These are phyloP conservation scores for Serinus canaria DNA, from an alignment of 2,113 vertebrate genomes.

Conservation along the genomic window DNA sequence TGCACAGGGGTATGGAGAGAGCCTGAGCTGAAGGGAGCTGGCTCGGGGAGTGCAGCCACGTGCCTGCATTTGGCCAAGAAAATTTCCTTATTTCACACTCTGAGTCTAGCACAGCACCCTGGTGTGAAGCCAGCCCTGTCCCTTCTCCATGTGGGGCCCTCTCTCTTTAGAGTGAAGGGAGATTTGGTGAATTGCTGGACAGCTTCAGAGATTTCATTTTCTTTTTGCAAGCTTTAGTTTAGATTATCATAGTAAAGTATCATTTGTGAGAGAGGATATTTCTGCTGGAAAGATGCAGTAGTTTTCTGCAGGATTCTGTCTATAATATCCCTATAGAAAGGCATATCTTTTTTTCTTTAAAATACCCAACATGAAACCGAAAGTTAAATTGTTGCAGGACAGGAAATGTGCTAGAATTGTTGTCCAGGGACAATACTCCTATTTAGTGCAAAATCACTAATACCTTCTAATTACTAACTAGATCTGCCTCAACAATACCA, in stretches of 20 bases:
- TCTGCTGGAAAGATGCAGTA: neutral
- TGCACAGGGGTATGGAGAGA: neutral
- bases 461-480: neutral
- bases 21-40: neutral
- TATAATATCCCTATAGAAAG: neutral
- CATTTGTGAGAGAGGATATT: neutral
- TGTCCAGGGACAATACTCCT: neutral
- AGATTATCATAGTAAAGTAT: neutral
- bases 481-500: neutral
- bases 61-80: neutral
- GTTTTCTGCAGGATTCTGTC: neutral
- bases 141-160: accelerated
- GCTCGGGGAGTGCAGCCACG: accelerated
- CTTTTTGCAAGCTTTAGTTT: neutral
- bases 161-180: neutral
- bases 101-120: neutral
- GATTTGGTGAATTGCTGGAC: neutral
- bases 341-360: neutral
- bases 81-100: neutral
- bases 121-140: neutral
- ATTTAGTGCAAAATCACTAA: neutral
- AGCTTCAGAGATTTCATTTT: neutral
- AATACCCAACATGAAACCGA: neutral
- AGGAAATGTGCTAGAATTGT: neutral
- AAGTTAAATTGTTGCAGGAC: neutral